Evolutionary conservation across 2,113 vertebrate species (phyloP).

Genomic region (Syrmaticus mikado): DNA sequence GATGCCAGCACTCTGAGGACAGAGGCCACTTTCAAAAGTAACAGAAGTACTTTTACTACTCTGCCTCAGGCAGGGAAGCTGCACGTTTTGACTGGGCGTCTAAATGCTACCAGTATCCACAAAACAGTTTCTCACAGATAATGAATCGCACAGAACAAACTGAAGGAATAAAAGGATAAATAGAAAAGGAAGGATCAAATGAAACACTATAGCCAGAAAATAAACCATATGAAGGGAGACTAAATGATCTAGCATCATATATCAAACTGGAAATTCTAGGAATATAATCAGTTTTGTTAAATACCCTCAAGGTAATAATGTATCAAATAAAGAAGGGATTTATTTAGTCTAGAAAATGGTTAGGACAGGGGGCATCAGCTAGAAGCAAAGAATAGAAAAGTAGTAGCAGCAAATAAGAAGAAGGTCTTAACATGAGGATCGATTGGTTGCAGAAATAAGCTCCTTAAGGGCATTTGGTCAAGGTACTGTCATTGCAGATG

Average conservation of each 20-base stretch:
- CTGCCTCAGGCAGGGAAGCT: neutral
- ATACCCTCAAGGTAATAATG: constrained; percentile 57
- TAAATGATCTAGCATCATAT: constrained; percentile 17
- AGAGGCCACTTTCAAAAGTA: rapidly evolving
- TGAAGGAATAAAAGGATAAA: neutral
- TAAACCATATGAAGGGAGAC: neutral
- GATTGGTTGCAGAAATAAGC: constrained; percentile 37
- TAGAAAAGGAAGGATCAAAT: neutral
- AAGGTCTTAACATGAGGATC: constrained; percentile 58
- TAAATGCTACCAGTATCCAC: neutral
- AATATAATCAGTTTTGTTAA: constrained; percentile 41
- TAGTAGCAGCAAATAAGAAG: constrained; percentile 57
- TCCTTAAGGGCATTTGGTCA: constrained; percentile 17
- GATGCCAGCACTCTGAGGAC: neutral
- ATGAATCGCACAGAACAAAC: neutral
- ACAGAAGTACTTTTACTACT: neutral
- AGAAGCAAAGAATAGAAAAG: constrained; percentile 50
- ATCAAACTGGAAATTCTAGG: constrained; percentile 24
- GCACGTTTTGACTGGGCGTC: neutral
- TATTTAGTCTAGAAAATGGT: constrained; percentile 51
- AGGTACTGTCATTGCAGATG: neutral
- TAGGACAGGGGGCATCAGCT: constrained; percentile 33
- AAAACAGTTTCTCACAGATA: neutral
- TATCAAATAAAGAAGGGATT: constrained; percentile 57
- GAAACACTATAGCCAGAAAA: neutral